Base-by-base conservation (phyloP, 2,888 invertebrate species). In the Tethea ocularis region DNA sequence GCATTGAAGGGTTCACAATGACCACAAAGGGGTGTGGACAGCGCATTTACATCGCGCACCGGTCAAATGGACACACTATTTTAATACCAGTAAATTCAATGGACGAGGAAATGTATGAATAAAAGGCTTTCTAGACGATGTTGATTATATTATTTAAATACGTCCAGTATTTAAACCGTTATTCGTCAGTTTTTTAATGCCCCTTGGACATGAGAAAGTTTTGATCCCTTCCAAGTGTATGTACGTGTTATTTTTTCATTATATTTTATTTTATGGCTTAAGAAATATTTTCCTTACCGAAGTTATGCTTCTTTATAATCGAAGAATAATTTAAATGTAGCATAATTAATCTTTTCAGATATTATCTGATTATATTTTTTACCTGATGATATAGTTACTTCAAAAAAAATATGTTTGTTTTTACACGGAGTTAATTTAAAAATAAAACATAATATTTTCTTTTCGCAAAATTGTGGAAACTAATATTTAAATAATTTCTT, bases 121-220 rank as follows among this genome's bases (percentile, higher is more conserved):
- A 83, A 82, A 82, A 78, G 78, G 81, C 89, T 89, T 89, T 88
- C 90, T 88, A 89, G 79, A 81, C 76, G 62, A 72, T 77, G 80
- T 78, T 88, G 89, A 89, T 89, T 90, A 88, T 87, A 90, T 89
- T 91, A 91, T 91, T 89, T 88, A 89, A 91, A 91, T 88, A 75
- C 82, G 68, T 80, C 80, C n/a, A n/a, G n/a, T n/a, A n/a, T n/a
- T n/a, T n/a, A n/a, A 85, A 85, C 91, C 90, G 91, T 92, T 91
- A 92, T 74, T 67, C 84, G 88, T 89, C 90, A 90, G 33, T 74
- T 84, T 83, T 85, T 84, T 86, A 85, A 82, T 83, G 74, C 46
- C 17, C 82, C 75, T 70, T 69, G 77, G 82, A 85, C 91, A 88
- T 91, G 91, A 89, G 91, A 92, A 92, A 86, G 80, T 87, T 80